Evolutionary conservation across 2,113 vertebrate genomes (phyloP), one percentile per base, ranked within the genome.

Genomic region (Catharus minimus): DNA sequence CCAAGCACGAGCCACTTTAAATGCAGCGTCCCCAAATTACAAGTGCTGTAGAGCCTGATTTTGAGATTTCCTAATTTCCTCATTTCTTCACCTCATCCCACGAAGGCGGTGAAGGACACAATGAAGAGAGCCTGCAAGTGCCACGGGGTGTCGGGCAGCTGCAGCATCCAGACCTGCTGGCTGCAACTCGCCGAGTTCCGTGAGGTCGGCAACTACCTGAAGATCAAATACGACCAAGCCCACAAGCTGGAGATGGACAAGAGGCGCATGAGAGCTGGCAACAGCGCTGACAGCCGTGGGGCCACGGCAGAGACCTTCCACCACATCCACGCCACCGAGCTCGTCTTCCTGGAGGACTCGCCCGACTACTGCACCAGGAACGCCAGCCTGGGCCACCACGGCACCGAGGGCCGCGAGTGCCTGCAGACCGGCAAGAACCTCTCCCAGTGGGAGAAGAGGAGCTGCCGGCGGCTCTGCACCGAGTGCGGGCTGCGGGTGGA

Each of bases 141-240:
- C 58, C 99, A 99, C 2, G 99, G 99, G 8, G 98, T 99, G 80
- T 99, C 99, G 0, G 99, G 99, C 75, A 99, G 99, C 97, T 99
- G 99, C 97, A 99, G 98, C 95, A 97, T 99, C 87, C 99, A 99
- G 93, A 99, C 99, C 1, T 99, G 99, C 87, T 99, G 99, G 99
- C 98, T 99, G 95, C 99, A 99, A 93, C 98, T 99, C 5, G 98
- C 98, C 2, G 98, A 99, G 36, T 99, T 99, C 84, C 97, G 99
- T 1, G 98, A 99, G 52, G 96, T 99, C 10, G 99, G 99, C 5
- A 98, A 97, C 95, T 99, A 99, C 89, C 97, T 99, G 86, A 99
- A 99, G 94, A 93, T 97, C 49, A 99, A 99, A 83, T 98, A 99
- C 8, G 96, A 98, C 56, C 97, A 93, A 19, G 98, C 99, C 7